A percentile compares a stretch with the other conserved stretches of the same genome.
Evolutionary conservation across 2,888 invertebrate genomes (phyloP).

Genomic region (Scaptomyza parva): DNA sequence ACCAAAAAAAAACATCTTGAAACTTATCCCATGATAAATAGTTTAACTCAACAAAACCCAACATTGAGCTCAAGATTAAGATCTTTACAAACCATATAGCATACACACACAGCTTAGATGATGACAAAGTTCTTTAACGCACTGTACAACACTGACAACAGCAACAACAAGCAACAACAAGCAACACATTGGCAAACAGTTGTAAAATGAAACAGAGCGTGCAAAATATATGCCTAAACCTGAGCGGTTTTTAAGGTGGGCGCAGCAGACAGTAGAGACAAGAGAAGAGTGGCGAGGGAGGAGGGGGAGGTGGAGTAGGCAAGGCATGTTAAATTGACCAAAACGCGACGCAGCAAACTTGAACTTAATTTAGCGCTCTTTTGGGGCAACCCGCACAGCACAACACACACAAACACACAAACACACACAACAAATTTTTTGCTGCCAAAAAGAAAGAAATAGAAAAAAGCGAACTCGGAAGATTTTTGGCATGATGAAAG

Average conservation of each 20-base stretch:
- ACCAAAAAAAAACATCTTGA: background rate
- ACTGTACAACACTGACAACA: conserved; percentile 18
- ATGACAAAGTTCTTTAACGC: conserved; percentile 40
- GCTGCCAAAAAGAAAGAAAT: conserved; percentile 45
- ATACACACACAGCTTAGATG: no score
- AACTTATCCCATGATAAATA: background rate
- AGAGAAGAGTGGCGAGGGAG: no score
- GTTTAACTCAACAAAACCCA: background rate
- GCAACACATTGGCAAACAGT: conserved; percentile 34
- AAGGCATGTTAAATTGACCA: conserved; percentile 69
- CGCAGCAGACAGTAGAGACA: conserved; percentile 33
- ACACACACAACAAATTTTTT: background rate
- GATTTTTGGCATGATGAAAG: background rate
- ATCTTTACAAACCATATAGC: conserved; percentile 9
- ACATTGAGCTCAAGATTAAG: conserved; percentile 8
- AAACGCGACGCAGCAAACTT: conserved; percentile 68
- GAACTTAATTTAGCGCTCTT: conserved; percentile 62
- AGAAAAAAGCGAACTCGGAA: no score
- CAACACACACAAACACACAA: no score
- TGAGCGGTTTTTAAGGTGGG: conserved; percentile 38
- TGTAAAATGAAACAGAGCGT: conserved; percentile 60
- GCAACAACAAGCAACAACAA: conserved; percentile 6
- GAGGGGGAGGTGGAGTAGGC: background rate
- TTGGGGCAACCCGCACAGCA: conserved; percentile 46
- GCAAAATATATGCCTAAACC: conserved; percentile 59